Conservation (phyloP, 2,888 invertebrate species). For the Caenorhabditis wallacei region DNA sequence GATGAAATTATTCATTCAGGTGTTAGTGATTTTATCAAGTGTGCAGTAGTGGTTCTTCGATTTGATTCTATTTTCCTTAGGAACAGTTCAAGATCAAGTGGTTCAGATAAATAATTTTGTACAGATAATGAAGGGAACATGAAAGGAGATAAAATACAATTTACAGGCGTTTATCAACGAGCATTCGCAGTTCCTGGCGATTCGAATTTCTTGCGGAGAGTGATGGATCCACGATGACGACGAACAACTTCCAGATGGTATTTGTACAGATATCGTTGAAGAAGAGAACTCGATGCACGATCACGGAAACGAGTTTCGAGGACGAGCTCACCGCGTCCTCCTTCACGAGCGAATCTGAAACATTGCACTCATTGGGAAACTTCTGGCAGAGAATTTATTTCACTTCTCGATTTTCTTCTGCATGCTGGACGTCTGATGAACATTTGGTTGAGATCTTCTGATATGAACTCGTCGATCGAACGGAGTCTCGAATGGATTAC, state of each 20-base stretch:
- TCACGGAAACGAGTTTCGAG: conserved; percentile 69
- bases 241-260: conserved; percentile 73
- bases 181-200: conserved; percentile 27
- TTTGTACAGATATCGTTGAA: conserved; percentile 72
- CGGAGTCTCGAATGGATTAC: conserved; percentile 36
- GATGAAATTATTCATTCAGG: background rate
- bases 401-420: conserved; percentile 64
- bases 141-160: background rate
- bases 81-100: conserved; percentile 5
- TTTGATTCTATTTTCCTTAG: background rate
- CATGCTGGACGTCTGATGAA: conserved; percentile 48
- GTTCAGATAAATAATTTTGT: conserved; percentile 4
- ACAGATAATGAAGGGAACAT: background rate
- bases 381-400: too few species aligned
- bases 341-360: conserved; percentile 65
- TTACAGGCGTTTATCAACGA: conserved; percentile 1
- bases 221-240: conserved; percentile 68
- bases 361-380: too few species aligned
- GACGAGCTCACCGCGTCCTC: conserved; percentile 64
- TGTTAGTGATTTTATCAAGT: background rate
- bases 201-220: conserved; percentile 61
- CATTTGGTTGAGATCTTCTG: conserved; percentile 49
- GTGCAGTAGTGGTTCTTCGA: conserved; percentile 6
- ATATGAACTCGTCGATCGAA: conserved; percentile 46
- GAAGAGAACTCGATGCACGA: conserved; percentile 63